Conservation (phyloP, 2,797 vertebrate species). For the Enteromius treurensis region DNA sequence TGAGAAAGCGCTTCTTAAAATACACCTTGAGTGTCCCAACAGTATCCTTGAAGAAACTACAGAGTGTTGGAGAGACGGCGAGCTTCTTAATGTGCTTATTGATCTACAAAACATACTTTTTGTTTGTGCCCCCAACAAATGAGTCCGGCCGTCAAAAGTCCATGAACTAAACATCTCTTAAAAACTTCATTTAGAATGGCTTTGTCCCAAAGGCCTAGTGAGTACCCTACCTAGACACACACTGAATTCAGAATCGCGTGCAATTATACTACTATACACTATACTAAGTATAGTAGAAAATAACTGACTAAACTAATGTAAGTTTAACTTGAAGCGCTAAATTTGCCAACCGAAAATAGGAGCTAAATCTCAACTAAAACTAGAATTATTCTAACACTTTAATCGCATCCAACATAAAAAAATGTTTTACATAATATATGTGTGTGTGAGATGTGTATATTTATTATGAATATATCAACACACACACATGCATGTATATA, state of each 20-base stretch:
- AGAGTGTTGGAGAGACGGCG: background rate
- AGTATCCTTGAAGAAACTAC: constrained; percentile 24
- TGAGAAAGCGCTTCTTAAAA: constrained; percentile 21
- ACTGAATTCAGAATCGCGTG: background rate
- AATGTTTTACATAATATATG: too few relatives aligned
- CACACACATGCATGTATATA: too few relatives aligned
- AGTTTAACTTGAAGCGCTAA: too few relatives aligned
- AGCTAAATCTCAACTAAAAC: too few relatives aligned
- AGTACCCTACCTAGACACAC: background rate
- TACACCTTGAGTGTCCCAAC: background rate
- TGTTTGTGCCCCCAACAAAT: constrained; percentile 34
- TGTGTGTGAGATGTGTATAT: too few relatives aligned
- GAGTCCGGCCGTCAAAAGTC: background rate
- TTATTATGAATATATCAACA: too few relatives aligned
- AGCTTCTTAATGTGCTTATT: constrained; percentile 27
- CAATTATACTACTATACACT: background rate
- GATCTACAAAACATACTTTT: constrained; percentile 29
- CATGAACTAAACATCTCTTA: background rate
- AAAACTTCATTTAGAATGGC: background rate
- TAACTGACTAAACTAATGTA: too few relatives aligned
- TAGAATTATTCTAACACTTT: background rate
- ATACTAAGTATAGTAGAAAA: background rate
- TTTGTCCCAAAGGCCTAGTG: background rate
- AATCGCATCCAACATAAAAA: background rate
- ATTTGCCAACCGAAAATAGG: too few relatives aligned